Percentiles rank a stretch among this genome's conserved stretches.
phyloP scores from a whole-genome alignment of 1,140 invertebrate genomes.

The Brachionus manjavacas region DNA sequence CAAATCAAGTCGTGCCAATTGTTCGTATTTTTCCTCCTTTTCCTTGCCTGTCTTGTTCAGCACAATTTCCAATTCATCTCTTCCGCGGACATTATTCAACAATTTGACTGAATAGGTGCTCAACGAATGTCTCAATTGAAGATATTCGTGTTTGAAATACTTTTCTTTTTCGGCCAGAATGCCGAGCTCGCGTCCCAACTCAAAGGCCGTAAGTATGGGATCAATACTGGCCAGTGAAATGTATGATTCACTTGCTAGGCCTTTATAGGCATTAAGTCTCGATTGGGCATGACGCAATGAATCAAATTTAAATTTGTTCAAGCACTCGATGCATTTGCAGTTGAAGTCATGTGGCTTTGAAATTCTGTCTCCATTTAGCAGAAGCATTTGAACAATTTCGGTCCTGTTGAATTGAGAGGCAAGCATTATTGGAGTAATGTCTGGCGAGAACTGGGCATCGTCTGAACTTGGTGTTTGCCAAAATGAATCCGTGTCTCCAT shows the following conservation, averaged over 20 bases:
- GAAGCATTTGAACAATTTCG: slow-evolving; percentile 51
- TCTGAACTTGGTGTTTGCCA: slow-evolving; percentile 40
- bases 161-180: slow-evolving; percentile 42
- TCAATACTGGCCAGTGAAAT: slow-evolving; percentile 65
- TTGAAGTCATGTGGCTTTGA: slow-evolving; percentile 62
- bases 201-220: slow-evolving; percentile 66
- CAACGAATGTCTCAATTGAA: slow-evolving; percentile 59
- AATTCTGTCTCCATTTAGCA: slow-evolving; percentile 54
- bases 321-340: slow-evolving; percentile 62
- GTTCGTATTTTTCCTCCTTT: slow-evolving; percentile 49
- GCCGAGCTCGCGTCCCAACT: slow-evolving; percentile 61
- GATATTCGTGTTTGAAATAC: slow-evolving; percentile 57
- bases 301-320: slow-evolving; percentile 58
- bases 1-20: slow-evolving; percentile 53
- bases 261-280: slow-evolving; percentile 54
- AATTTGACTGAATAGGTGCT: slow-evolving; percentile 55
- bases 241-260: slow-evolving; percentile 59
- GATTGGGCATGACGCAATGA: slow-evolving; percentile 49
- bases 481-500: slow-evolving; percentile 36
- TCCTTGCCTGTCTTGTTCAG: slow-evolving; percentile 51
- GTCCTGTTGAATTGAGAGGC: slow-evolving; percentile 52
- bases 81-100: slow-evolving; percentile 54
- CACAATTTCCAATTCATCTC: slow-evolving; percentile 53
- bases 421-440: slow-evolving; percentile 51
- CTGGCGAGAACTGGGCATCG: slow-evolving; percentile 49